Evolutionary conservation across 2,888 invertebrate genomes (phyloP).

Genomic region (Cosmia trapezina): DNA sequence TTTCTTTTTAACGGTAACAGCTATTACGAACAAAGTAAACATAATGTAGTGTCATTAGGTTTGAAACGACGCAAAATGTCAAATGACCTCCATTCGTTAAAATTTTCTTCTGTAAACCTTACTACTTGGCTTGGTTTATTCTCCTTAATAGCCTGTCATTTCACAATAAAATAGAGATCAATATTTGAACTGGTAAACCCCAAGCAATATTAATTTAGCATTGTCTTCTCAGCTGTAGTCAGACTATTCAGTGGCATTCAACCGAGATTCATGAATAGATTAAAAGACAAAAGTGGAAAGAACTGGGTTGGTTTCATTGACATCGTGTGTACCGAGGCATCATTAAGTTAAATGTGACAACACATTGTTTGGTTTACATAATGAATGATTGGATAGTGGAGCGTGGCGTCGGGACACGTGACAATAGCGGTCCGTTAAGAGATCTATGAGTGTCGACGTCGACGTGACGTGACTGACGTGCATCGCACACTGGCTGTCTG

Average conservation of each 20-base stretch:
- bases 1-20: conserved; percentile 29
- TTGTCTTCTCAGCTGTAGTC: conserved; percentile 48
- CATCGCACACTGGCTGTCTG: conserved; percentile 62
- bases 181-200: conserved; percentile 62
- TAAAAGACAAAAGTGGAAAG: conserved; percentile 64
- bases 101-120: conserved; percentile 6
- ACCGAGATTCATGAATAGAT: conserved; percentile 57
- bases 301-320: conserved; percentile 70
- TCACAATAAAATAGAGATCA: conserved; percentile 55
- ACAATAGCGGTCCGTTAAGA: conserved; percentile 78
- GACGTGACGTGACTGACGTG: conserved; percentile 34
- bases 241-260: conserved; percentile 58
- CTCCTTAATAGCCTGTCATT: conserved; percentile 38
- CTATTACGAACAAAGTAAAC: conserved; percentile 18
- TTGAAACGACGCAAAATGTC: conserved; percentile 9
- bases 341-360: conserved; percentile 76
- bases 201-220: conserved; percentile 61
- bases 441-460: conserved; percentile 69
- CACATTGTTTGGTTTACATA: conserved; percentile 82
- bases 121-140: conserved; percentile 23
- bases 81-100: conserved; percentile 21
- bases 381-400: conserved; percentile 80
- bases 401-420: conserved; percentile 67
- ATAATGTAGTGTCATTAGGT: conserved; percentile 13
- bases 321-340: conserved; percentile 69